Evolutionary conservation across 2,888 invertebrate species (phyloP).

Genomic region (Altica lythri): DNA sequence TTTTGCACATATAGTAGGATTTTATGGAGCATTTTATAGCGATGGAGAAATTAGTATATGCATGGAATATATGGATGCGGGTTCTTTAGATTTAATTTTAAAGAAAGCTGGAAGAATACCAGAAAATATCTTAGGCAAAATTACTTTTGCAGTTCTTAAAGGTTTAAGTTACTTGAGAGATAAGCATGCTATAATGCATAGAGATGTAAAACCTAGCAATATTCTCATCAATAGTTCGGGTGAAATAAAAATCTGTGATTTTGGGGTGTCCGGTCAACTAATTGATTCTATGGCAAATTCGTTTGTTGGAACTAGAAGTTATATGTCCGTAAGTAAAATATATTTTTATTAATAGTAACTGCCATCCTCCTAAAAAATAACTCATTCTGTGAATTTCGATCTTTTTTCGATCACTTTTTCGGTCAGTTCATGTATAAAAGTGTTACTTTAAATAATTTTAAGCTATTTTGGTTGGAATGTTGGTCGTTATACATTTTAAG

Average conservation of each 20-base stretch:
- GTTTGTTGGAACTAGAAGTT: conserved; percentile 98
- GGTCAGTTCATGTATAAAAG: too few relatives aligned
- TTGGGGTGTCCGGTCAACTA: conserved; percentile 97
- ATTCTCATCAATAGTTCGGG: conserved; percentile 98
- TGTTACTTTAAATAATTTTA: too few relatives aligned
- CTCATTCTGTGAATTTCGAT: too few relatives aligned
- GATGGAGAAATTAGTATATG: conserved; percentile 99
- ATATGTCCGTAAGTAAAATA: conserved; percentile 89
- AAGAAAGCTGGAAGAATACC: conserved; percentile 97
- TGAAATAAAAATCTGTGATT: conserved; percentile 99
- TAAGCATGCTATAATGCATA: conserved; percentile 93
- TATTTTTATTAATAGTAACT: too few relatives aligned
- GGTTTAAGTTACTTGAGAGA: conserved; percentile 96
- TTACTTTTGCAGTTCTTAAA: conserved; percentile 83
- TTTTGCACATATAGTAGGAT: conserved; percentile 99
- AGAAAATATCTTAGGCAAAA: conserved; percentile 85
- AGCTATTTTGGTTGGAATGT: too few relatives aligned
- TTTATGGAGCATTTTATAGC: conserved; percentile 96
- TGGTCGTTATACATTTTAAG: too few relatives aligned
- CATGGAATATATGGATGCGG: conserved; percentile 99
- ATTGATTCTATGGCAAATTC: conserved; percentile 99
- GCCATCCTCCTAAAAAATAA: too few relatives aligned
- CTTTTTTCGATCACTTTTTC: too few relatives aligned
- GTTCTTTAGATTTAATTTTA: conserved; percentile 94
- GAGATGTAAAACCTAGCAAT: conserved; percentile 98